Base-by-base conservation (phyloP, 2,797 vertebrate species). In the Xerus rutilus region DNA sequence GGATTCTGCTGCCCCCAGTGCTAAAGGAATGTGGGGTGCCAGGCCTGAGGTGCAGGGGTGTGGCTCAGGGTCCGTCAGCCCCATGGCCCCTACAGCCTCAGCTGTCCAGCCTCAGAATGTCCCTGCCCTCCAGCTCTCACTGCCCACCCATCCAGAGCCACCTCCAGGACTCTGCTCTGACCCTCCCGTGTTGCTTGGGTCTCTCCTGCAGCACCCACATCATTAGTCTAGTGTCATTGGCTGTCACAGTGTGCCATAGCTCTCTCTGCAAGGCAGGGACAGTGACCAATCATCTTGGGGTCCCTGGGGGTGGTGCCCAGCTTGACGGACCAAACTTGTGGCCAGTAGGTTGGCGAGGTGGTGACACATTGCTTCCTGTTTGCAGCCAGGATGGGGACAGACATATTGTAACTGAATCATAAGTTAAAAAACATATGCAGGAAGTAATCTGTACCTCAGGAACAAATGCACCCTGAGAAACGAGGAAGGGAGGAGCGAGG, bases 361-460 rank as follows among this genome's bases (percentile, higher is more conserved):
- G 35, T 0, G 0, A 11, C 7, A 14, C 7, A 35, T 70, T 28
- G 43, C 43, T 72, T 92, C 86, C 74, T 28, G 30, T 7, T 18
- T 11, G 78, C 35, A 78, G 10, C 57, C 8, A 95, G 89, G 57
- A 28, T 43, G 62, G 76, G 65, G 52, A 18, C 5, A 2, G 43
- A 15, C 21, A 21, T 14, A 2, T 79, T 65, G 57, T 15, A 47
- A 77, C 47, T 32, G 64, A 82, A 35, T 69, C 49, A 0, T 30
- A 35, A 1, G 45, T 17, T 79, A 54, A 72, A 39, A 79, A 32
- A 73, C 54, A 18, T 11, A 20, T 3, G 23, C 12, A 57, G 0
- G 4, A 4, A 81, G 14, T n/a, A 78, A 65, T 39, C 0, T 0
- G 2, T 0, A 0, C 0, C 15, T 7, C 28, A n/a, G 45, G 52